phyloP scores from a whole-genome alignment of 2,888 invertebrate genomes.

The Melanostoma mellinum region DNA sequence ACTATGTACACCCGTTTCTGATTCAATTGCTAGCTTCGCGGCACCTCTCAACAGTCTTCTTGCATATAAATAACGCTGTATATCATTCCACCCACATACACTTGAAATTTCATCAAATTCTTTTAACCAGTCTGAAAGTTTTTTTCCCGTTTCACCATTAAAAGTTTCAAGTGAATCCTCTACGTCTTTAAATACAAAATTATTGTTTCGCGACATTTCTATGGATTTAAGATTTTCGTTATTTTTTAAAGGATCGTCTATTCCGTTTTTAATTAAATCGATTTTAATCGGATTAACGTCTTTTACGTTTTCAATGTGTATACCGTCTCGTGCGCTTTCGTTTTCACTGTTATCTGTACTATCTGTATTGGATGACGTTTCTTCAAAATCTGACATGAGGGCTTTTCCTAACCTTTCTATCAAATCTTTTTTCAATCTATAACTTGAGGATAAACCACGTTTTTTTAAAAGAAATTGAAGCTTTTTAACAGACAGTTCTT shows the following conservation, averaged over 20 bases:
- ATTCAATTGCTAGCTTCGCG: constrained; percentile 40
- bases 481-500: constrained; percentile 26
- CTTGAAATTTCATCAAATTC: constrained; percentile 30
- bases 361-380: constrained; percentile 9
- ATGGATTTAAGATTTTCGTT: neutral
- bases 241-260: too few species aligned
- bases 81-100: constrained; percentile 29
- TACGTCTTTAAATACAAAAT: constrained; percentile 52
- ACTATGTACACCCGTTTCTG: constrained; percentile 19
- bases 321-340: neutral
- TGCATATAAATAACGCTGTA: constrained; percentile 35
- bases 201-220: constrained; percentile 28
- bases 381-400: constrained; percentile 9
- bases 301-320: too few species aligned
- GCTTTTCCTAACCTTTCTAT: constrained; percentile 10
- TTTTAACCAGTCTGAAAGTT: constrained; percentile 3
- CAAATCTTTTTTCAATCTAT: constrained; percentile 34
- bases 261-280: too few species aligned
- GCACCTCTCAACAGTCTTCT: constrained; percentile 31
- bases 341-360: constrained; percentile 15
- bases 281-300: too few species aligned
- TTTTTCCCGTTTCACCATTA: constrained; percentile 33
- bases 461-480: constrained; percentile 28
- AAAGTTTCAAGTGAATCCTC: constrained; percentile 48
- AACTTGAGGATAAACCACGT: constrained; percentile 26